Evolutionary conservation across 2,888 invertebrate species (phyloP).

Genomic region (Pyrocoelia pectoralis): DNA sequence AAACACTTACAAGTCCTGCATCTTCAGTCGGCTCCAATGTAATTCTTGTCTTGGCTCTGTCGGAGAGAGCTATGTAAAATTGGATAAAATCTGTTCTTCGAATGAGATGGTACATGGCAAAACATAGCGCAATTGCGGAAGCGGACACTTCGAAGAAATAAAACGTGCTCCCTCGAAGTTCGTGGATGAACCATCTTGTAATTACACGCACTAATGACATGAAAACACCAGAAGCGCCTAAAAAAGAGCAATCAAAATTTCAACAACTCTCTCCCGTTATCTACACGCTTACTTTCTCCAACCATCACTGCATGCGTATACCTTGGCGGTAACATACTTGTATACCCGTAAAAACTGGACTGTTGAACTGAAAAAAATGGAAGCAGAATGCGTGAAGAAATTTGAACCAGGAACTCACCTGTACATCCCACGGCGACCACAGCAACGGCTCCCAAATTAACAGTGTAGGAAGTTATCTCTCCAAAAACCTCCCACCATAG

Average conservation of each 20-base stretch:
- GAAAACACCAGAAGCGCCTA: slow-evolving; percentile 86
- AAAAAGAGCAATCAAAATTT: not conserved
- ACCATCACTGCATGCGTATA: slow-evolving; percentile 96
- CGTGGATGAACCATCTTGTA: slow-evolving; percentile 80
- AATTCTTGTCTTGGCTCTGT: slow-evolving; percentile 78
- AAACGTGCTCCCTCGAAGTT: slow-evolving; percentile 82
- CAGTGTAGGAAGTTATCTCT: slow-evolving; percentile 78
- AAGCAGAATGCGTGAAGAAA: not conserved
- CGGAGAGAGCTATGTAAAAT: slow-evolving; percentile 79
- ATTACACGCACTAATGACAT: slow-evolving; percentile 85
- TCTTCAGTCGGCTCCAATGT: slow-evolving; percentile 87
- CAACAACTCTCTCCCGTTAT: slow-evolving; percentile 9
- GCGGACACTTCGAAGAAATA: slow-evolving; percentile 87
- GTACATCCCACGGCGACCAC: slow-evolving; percentile 89
- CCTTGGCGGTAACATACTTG: slow-evolving; percentile 87
- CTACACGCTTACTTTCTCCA: slow-evolving; percentile 79
- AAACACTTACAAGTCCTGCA: slow-evolving; percentile 71
- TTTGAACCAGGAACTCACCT: slow-evolving; percentile 57
- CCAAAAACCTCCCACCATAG: slow-evolving; percentile 87
- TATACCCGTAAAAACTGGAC: slow-evolving; percentile 93
- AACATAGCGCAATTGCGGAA: slow-evolving; percentile 77
- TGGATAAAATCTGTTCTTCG: slow-evolving; percentile 83
- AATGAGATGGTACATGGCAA: slow-evolving; percentile 78
- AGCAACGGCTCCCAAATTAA: slow-evolving; percentile 85
- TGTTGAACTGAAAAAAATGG: slow-evolving; percentile 74